Evolutionary conservation across 2,797 vertebrate genomes (phyloP).

Genomic region (Emydoidea blandingii): DNA sequence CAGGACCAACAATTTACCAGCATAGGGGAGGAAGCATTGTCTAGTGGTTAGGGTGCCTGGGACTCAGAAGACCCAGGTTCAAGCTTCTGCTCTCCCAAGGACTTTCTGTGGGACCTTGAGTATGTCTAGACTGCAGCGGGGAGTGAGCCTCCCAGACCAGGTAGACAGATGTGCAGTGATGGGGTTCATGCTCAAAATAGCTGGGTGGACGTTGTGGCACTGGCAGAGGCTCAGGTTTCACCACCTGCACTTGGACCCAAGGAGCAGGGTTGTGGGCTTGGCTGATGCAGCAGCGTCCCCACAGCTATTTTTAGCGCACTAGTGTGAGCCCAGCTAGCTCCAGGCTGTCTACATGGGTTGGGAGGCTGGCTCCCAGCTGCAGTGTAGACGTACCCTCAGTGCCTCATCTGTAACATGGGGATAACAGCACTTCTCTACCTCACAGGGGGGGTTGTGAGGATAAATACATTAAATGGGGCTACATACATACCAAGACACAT

Average conservation of each 20-base stretch:
- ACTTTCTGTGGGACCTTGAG: accelerated
- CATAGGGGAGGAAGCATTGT: not conserved
- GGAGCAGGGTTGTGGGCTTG: not conserved
- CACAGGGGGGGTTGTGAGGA: not conserved
- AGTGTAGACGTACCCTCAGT: not conserved
- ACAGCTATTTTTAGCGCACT: not conserved
- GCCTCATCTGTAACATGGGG: not conserved
- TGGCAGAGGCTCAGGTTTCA: not conserved
- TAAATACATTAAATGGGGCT: not conserved
- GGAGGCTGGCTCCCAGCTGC: not conserved
- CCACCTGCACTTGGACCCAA: not conserved
- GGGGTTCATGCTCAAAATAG: not conserved
- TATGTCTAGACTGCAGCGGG: not conserved
- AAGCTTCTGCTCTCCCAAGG: not conserved
- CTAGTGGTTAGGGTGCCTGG: not conserved
- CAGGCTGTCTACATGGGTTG: not conserved
- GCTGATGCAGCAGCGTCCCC: not conserved
- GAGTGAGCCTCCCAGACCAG: not conserved
- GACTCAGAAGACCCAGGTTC: not conserved
- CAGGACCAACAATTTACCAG: not conserved
- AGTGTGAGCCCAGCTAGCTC: not conserved
- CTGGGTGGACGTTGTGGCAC: not conserved
- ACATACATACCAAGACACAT: not conserved
- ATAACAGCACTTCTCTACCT: not conserved
- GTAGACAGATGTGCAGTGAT: not conserved